phyloP scores from a whole-genome alignment of 2,113 vertebrate species.

The Ceratotherium simum region DNA sequence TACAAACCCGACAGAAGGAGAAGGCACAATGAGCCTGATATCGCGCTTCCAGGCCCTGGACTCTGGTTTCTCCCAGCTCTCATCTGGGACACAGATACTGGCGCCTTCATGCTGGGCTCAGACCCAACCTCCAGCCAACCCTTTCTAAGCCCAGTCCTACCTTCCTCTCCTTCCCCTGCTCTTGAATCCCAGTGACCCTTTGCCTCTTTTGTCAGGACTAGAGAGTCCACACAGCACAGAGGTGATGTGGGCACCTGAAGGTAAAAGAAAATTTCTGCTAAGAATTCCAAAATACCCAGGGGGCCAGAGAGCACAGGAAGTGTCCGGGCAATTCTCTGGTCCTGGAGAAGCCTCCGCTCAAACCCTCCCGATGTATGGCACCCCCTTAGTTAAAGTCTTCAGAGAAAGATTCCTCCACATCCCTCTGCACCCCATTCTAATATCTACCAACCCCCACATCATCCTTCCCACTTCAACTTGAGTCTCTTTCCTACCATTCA shows the following conservation, averaged over 20 bases:
- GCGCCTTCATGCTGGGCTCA: neutral
- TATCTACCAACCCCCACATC: neutral
- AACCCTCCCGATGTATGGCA: accelerated
- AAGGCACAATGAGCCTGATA: neutral
- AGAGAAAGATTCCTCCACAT: neutral
- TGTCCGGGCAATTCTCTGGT: too few relatives aligned
- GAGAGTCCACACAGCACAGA: neutral
- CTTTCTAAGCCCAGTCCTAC: neutral
- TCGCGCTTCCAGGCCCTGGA: neutral
- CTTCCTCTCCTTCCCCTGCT: neutral
- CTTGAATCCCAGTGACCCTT: neutral
- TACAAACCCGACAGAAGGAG: neutral
- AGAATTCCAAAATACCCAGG: neutral
- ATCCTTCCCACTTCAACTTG: neutral
- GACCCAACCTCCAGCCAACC: neutral
- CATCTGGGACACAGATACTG: too few relatives aligned
- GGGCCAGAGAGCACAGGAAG: neutral
- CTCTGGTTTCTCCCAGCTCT: neutral
- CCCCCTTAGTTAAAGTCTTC: neutral
- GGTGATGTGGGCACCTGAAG: neutral
- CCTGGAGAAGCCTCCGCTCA: neutral
- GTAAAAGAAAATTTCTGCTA: neutral
- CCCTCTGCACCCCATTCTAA: neutral
- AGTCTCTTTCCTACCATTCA: neutral
- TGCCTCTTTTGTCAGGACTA: neutral